Evolutionary conservation across 2,888 invertebrate species (phyloP), one percentile per base, ranked within the genome.

Genomic region (Sussaba pulchella): DNA sequence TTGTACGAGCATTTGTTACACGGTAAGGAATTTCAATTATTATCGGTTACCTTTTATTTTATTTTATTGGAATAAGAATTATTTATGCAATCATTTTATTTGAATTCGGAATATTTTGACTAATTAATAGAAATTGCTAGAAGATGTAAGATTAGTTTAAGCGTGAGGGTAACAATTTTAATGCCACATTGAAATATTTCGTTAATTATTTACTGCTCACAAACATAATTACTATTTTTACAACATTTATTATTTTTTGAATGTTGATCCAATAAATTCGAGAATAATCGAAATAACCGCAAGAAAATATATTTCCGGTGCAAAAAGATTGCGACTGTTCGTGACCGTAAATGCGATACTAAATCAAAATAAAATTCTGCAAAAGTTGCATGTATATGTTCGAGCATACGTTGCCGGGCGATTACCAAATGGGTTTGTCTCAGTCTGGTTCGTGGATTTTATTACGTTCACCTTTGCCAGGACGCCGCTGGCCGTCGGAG

Each of bases 251-350:
- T n/a, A n/a, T n/a, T n/a, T n/a, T n/a, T n/a, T n/a, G n/a, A n/a
- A n/a, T n/a, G n/a, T n/a, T n/a, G n/a, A n/a, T n/a, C n/a, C n/a
- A n/a, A n/a, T n/a, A n/a, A n/a, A n/a, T n/a, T 43, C 52, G 41
- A 59, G 43, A 9, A 21, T 52, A 47, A 14, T 45, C 64, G 54
- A 45, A 61, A 73, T 19, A 26, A 63, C 50, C 47, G 67, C 69
- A 54, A 50, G 73, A 73, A 74, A 72, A 67, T 77, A 50, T 57
- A 54, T 63, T 43, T 41, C 19, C 45, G 47, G 73, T 8, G 31
- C 31, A 57, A 76, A 76, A 76, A 80, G 57, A 57, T 63, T 12
- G 52, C 17, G 31, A 17, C 17, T n/a, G 66, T 66, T 79, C 36
- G n/a, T 71, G 36, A 70, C 36, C 66, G 41, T 17, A 39, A 50